Conservation (phyloP, 2,797 vertebrate genomes). For the Tamandua tetradactyla region DNA sequence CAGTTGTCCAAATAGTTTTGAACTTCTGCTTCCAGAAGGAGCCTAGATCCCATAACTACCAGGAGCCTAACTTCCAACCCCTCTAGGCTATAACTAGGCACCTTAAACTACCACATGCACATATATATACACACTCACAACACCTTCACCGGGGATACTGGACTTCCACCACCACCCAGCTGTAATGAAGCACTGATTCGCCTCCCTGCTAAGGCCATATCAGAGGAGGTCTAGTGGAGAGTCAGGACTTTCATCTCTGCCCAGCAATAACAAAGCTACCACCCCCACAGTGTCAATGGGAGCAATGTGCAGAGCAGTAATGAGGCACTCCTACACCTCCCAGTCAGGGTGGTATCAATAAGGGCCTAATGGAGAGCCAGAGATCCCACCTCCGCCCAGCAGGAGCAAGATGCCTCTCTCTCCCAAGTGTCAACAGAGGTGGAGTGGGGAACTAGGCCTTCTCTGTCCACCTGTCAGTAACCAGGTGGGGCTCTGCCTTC, state of each 20-base stretch:
- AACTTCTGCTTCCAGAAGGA: conserved; percentile 38
- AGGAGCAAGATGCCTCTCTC: not conserved
- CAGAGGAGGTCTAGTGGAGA: not conserved
- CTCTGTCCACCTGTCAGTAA: not conserved
- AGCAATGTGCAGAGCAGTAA: conserved; percentile 15
- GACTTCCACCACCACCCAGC: not conserved
- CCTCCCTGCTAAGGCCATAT: not conserved
- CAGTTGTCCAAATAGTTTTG: not conserved
- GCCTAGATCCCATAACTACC: no score
- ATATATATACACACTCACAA: not conserved
- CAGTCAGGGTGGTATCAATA: not conserved
- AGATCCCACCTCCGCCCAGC: not conserved
- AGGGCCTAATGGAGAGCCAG: not conserved
- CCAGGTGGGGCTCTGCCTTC: not conserved
- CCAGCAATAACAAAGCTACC: not conserved
- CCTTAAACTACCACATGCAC: not conserved
- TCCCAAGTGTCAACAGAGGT: not conserved
- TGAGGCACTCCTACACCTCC: not conserved
- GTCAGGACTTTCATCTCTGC: conserved; percentile 12
- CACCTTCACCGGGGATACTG: not conserved
- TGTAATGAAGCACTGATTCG: not conserved
- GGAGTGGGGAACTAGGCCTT: conserved; percentile 5
- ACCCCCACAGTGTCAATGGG: not conserved
- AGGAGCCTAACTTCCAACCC: conserved; percentile 7
- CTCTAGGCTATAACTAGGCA: not conserved